Evolutionary conservation across 2,113 vertebrate species (phyloP), one percentile per base, ranked within the genome.

Genomic region (Prietella phreatophila): DNA sequence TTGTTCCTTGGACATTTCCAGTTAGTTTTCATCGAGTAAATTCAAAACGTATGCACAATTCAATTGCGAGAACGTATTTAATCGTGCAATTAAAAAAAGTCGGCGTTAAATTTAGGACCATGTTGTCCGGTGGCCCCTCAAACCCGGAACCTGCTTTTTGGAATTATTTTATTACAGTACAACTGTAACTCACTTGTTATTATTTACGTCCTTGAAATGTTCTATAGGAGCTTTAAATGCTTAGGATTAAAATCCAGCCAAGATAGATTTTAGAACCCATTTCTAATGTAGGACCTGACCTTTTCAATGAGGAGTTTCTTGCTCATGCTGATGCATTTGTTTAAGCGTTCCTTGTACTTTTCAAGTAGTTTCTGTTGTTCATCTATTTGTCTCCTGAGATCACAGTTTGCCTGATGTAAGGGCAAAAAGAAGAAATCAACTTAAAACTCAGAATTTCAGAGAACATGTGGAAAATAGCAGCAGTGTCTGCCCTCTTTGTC

Each of bases 331-430:
- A 99, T 99, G 92, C 98, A 99, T 93, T 99, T 99, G 95, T 99
- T 99, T 96, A 99, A 96, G 88, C 98, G 97, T 95, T 99, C 98
- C 93, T 99, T 99, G 89, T 98, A 99, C 94, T 99, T 99, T 97
- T 99, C 98, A 96, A 99, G 97, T 96, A 99, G 94, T 94, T 99
- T 99, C 95, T 99, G 98, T 95, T 99, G 98, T 95, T 99, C 98
- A 88, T 99, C 98, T 96, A 99, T 98, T 94, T 99, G 98, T 95
- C 98, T 96, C 95, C 98, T 97, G 95, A 99, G 97, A 97, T 99
- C 98, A 97, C 98, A 99, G 95, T 99, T 99, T 94, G 98, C 97
- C 98, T 99, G 89, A 27, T 20, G 86, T 91, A 76, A 91, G 55
- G 84, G 79, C 60, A 76, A 85, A 33, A 82, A 80, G 17, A 11